These are phyloP conservation scores for Paracanthobrama guichenoti DNA, from an alignment of 2,113 vertebrate genomes.

Conservation along the genomic window DNA sequence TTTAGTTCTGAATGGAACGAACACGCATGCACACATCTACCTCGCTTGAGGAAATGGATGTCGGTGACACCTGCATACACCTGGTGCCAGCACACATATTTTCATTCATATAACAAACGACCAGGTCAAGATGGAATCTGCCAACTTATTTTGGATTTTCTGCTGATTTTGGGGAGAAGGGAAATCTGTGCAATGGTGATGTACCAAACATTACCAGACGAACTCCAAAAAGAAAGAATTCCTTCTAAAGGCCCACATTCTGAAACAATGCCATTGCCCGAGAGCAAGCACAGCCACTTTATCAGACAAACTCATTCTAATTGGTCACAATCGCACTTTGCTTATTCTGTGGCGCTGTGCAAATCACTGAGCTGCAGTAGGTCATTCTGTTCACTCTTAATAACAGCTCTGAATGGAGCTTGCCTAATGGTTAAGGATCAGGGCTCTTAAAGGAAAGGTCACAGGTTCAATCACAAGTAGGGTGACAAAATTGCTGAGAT, in stretches of 20 bases:
- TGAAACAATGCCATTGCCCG: background rate
- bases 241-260: background rate
- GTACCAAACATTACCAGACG: background rate
- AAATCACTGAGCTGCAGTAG: slow-evolving; percentile 20
- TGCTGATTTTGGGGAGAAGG: background rate
- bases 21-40: background rate
- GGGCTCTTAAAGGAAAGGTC: slow-evolving; percentile 12
- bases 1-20: background rate
- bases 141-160: background rate
- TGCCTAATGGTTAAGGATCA: slow-evolving; percentile 21
- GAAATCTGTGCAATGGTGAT: too few species aligned
- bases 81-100: slow-evolving; percentile 14
- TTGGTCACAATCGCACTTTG: slow-evolving; percentile 7
- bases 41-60: background rate
- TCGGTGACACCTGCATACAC: slow-evolving; percentile 1
- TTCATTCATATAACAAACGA: slow-evolving; percentile 41
- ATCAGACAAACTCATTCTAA: background rate
- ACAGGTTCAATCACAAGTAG: slow-evolving; percentile 16
- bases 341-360: background rate
- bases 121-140: background rate
- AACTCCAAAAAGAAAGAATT: background rate
- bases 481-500: slow-evolving; percentile 27
- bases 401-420: background rate
- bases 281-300: background rate
- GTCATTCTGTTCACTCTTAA: slow-evolving; percentile 3